Base-by-base conservation (phyloP, 2,888 invertebrate species). In the Zelleria hepariella region DNA sequence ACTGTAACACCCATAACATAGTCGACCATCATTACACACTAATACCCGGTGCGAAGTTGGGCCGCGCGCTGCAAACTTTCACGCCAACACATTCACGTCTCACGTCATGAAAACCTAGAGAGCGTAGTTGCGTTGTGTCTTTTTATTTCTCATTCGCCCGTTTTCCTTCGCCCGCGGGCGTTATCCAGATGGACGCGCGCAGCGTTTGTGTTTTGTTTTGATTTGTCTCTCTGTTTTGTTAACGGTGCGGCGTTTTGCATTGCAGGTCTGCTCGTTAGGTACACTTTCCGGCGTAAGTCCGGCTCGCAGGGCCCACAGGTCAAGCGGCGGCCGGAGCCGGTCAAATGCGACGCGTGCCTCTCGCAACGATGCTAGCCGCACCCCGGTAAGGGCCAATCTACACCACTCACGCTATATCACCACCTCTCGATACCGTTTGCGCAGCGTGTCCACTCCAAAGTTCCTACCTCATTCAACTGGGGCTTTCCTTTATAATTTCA, bases 231-330 rank as follows among this genome's bases (percentile, higher is more conserved):
- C 82, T 83, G 71, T 86, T 86, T 85, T 86, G 82, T 85, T 88
- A 88, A 88, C 88, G 86, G 86, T 87, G 77, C 81, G 82, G 85
- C 88, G 77, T 89, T 89, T 88, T 87, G 82, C 85, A 87, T 89
- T 89, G 82, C 89, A 89, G 89, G 89, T 89, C 89, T 89, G 77
- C 89, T 89, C 86, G 89, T 89, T 89, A 89, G 89, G 89, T 89
- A 89, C 88, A 89, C 89, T 84, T 89, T 89, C 84, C 89, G 89
- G 79, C 89, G 89, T 89, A 89, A 89, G 84, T 87, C 89, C 82
- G 86, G 85, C 78, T 84, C 87, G 78, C 88, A 87, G 77, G 84
- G 80, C 81, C 82, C 88, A 80, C 86, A 85, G 81, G 80, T 79
- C 82, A 86, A 82, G 82, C 82, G 84, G 76, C 85, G 84, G 73